Evolutionary conservation across 2,113 vertebrate species (phyloP).

Genomic region (Jacana jacana): DNA sequence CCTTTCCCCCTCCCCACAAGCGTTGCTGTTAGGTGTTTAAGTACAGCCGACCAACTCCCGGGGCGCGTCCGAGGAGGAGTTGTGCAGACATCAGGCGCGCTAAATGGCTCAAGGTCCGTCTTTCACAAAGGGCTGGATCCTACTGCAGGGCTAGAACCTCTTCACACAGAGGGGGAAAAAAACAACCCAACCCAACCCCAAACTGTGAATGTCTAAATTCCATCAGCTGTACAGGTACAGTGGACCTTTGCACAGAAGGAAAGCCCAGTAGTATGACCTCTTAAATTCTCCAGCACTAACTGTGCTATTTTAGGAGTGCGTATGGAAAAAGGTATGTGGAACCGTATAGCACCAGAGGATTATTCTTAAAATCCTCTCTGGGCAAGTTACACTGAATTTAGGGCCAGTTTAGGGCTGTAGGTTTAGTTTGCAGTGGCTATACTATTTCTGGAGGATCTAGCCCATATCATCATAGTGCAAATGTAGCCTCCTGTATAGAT

Average conservation of each 20-base stretch:
- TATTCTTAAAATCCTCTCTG: constrained; percentile 2
- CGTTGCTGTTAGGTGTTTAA: constrained; percentile 60
- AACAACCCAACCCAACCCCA: no score
- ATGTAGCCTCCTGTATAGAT: constrained; percentile 19
- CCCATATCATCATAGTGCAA: constrained; percentile 66
- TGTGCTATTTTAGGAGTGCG: background rate
- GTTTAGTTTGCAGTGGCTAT: background rate
- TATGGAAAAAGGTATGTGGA: background rate
- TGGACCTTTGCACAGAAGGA: background rate
- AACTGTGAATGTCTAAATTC: background rate
- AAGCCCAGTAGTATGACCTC: background rate
- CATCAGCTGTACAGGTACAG: background rate
- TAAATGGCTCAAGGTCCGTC: background rate
- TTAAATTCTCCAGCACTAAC: background rate
- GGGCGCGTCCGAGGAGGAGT: background rate
- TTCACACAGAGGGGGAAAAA: background rate
- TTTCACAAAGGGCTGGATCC: background rate
- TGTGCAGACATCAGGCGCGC: constrained; percentile 1
- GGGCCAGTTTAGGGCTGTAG: background rate
- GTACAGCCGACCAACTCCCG: constrained; percentile 21
- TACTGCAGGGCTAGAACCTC: background rate
- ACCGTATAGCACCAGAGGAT: constrained; percentile 41
- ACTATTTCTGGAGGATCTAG: constrained; percentile 4
- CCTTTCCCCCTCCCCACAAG: background rate
- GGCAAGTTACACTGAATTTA: background rate